Base-by-base conservation (phyloP, 2,888 invertebrate genomes). In the Drosophila parthenogenetica region DNA sequence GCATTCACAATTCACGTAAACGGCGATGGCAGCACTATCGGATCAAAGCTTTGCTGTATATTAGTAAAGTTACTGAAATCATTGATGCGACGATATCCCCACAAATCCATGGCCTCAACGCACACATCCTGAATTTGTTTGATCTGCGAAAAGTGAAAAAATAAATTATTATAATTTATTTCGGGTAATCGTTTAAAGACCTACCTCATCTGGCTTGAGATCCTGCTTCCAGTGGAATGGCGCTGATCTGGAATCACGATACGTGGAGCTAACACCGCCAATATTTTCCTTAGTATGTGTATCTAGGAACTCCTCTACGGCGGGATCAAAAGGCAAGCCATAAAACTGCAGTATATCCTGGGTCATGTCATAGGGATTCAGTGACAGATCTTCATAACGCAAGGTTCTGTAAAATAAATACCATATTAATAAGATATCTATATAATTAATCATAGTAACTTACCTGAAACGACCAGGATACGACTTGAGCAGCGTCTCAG, bases 211-310 rank as follows among this genome's bases (percentile, higher is more conserved):
- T 80, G 94, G 95, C 77, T 95, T 94, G 67, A 97, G 93, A 90
- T 96, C 95, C 73, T 93, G 94, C 83, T 95, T 95, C 97, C 97
- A 97, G 91, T 96, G 96, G 91, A 97, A 97, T 73, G 97, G 97
- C 74, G 97, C 96, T 62, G 95, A 95, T 89, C 95, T 95, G n/a
- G 97, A 96, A 90, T 97, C 95, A 64, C 97, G 94, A 92, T 95
- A 97, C 39, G 97, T 97, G 89, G 97, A 97, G 77, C 96, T 97
- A 37, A 97, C 96, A 16, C 97, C 97, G 2, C 96, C 97, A 17
- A 95, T 94, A 89, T 97, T 95, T 55, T 94, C 93, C 90, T 95
- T 96, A 13, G 97, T 97, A 91, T 97, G 97, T 1, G 96, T 95
- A 83, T 96, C 95, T 62, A 97, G 93, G 91, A 96, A 97, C 77